Conservation (phyloP, 92 coral and sea anemone species). For the Epizoanthus fatuus region DNA sequence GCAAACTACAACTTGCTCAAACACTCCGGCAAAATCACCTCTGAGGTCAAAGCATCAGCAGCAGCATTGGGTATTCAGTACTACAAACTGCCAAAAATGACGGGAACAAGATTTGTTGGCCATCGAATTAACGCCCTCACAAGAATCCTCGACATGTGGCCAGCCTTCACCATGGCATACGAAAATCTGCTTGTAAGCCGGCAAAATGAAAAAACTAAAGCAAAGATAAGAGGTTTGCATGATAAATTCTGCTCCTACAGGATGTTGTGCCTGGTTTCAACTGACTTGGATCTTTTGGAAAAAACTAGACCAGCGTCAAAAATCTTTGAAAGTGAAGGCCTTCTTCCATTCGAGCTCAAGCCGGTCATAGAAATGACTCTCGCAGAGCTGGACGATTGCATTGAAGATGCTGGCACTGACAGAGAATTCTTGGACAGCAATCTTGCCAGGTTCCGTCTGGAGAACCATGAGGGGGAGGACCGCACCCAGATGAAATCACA, state of each 20-base stretch:
- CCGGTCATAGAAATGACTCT: conserved; percentile 10
- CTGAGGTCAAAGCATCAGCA: neutral
- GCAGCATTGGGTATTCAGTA: conserved; percentile 1
- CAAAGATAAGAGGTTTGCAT: neutral
- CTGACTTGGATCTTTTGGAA: conserved; percentile 36
- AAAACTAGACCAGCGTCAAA: conserved; percentile 13
- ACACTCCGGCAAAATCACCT: neutral
- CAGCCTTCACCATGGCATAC: conserved; percentile 18
- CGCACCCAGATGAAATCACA: neutral
- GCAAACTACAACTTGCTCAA: conserved; percentile 18
- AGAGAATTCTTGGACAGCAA: conserved; percentile 7
- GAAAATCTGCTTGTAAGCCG: conserved; percentile 22
- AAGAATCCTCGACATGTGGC: conserved; percentile 10
- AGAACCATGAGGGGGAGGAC: neutral
- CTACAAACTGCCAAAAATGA: neutral
- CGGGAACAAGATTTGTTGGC: conserved; percentile 17
- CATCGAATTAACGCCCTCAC: neutral
- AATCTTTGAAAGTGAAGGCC: conserved; percentile 33
- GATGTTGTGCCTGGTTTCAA: conserved; percentile 31
- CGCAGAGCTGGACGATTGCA: conserved; percentile 7
- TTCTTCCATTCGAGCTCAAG: conserved; percentile 19
- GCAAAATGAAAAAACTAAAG: neutral
- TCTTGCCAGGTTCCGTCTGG: conserved; percentile 14
- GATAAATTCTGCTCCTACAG: conserved; percentile 25
- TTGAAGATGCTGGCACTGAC: conserved; percentile 25